phyloP scores from a whole-genome alignment of 2,797 vertebrate species.

The Melanotaenia trifasciata region DNA sequence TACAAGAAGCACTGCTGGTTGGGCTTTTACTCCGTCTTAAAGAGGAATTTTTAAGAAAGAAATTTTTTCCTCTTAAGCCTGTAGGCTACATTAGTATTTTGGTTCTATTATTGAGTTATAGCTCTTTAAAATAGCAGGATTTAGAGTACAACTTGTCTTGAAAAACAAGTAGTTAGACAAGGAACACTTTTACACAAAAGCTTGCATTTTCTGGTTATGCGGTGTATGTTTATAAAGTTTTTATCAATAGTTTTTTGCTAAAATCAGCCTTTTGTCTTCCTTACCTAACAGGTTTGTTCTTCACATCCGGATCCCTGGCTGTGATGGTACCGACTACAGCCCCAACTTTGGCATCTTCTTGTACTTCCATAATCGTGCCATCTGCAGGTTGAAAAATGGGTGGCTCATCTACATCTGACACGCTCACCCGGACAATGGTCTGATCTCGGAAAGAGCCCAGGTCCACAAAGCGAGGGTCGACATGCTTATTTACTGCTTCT shows the following conservation, averaged over 20 bases:
- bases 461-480: slow-evolving; percentile 91
- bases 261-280: neutral
- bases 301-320: slow-evolving; percentile 92
- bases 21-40: slow-evolving; percentile 28
- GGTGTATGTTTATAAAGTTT: no score
- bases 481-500: slow-evolving; percentile 96
- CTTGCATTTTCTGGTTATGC: slow-evolving; percentile 9
- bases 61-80: neutral
- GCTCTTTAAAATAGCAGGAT: neutral
- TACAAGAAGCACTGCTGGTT: neutral
- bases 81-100: slow-evolving; percentile 15
- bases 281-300: slow-evolving; percentile 92
- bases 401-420: slow-evolving; percentile 92
- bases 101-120: slow-evolving; percentile 6
- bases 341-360: slow-evolving; percentile 92
- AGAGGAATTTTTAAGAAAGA: slow-evolving; percentile 19
- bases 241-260: no score
- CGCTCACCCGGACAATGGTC: slow-evolving; percentile 92
- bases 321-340: slow-evolving; percentile 91
- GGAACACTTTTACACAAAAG: neutral
- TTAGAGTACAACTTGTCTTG: no score
- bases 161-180: no score
- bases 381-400: slow-evolving; percentile 89
- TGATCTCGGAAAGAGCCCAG: slow-evolving; percentile 95
- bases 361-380: slow-evolving; percentile 91